Evolutionary conservation across 2,888 invertebrate species (phyloP), one percentile per base, ranked within the genome.

Genomic region (Aricia artaxerxes): DNA sequence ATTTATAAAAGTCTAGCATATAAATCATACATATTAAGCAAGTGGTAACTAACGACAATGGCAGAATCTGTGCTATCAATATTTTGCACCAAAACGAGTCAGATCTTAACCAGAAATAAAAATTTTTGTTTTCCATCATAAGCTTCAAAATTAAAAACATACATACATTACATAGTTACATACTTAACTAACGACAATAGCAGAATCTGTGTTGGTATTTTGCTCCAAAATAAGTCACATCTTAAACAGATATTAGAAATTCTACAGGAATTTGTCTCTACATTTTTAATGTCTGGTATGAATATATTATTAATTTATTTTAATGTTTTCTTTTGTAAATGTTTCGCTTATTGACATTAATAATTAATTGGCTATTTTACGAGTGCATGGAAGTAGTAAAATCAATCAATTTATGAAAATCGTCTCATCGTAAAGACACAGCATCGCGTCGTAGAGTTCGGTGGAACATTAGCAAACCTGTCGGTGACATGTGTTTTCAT

Each of bases 381-480:
- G 35, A 69, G 38, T 38, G 69, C 35, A 35, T 35, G 5, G 0
- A 35, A 38, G 69, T 38, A 69, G 69, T 69, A 69, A 69, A 69
- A 38, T 69, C 38, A 69, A 69, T 69, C 35, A 69, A 69, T 69
- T 69, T 69, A 69, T 69, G 35, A 69, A 35, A 35, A 13, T 38
- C 38, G 13, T 69, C 38, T 38, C 69, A 16, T 69, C 69, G 35
- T 35, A 64, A 31, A 35, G 64, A 11, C 64, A 4, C 31, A 24
- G 11, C 31, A 64, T 64, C 11, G 11, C 31, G 35, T 64, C 11
- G 11, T 69, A 35, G 13, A 69, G 35, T 69, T 16, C 64, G 4
- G 31, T 61, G 61, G 9, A 24, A 31, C 64, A 64, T 69, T 69
- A 16, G 13, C 5, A 1, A 38, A 69, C 69, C 69, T 38, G 69